Conservation (phyloP, 2,797 vertebrate species). For the Halcyon chelicuti region DNA sequence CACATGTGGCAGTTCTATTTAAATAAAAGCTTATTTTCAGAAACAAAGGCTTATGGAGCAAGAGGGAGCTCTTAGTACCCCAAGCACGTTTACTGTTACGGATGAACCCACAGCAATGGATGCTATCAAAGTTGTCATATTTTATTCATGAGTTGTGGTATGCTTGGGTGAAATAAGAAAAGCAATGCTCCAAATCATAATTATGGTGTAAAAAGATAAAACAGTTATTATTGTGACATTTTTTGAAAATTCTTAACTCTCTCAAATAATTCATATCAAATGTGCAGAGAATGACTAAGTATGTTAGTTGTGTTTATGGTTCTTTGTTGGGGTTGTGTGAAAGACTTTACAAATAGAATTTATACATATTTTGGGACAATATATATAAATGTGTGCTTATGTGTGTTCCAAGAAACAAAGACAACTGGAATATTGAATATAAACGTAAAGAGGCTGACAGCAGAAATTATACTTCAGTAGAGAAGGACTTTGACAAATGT, state of each 20-base stretch:
- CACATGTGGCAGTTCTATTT: conserved; percentile 20
- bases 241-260: conserved; percentile 60
- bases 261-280: conserved; percentile 52
- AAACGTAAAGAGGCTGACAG: conserved; percentile 24
- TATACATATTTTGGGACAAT: not conserved
- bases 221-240: conserved; percentile 72
- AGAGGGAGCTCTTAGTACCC: conserved; percentile 71
- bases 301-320: not conserved
- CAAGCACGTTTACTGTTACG: conserved; percentile 74
- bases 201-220: conserved; percentile 77
- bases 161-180: conserved; percentile 83
- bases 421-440: not conserved
- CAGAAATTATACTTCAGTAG: conserved; percentile 10
- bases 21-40: conserved; percentile 72
- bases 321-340: not conserved
- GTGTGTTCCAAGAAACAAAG: conserved; percentile 22
- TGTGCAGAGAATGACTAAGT: not conserved
- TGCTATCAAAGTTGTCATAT: conserved; percentile 91
- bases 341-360: not conserved
- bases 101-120: conserved; percentile 81
- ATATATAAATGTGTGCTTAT: not conserved
- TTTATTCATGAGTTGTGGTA: conserved; percentile 93
- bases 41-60: conserved; percentile 70
- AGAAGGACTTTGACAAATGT: conserved; percentile 27
- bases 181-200: conserved; percentile 78